A percentile compares a stretch with the other conserved stretches of the same genome.
Evolutionary conservation across 37 sponge, comb jelly and placozoan species (phyloP).

Genomic region (Spongilla lacustris): DNA sequence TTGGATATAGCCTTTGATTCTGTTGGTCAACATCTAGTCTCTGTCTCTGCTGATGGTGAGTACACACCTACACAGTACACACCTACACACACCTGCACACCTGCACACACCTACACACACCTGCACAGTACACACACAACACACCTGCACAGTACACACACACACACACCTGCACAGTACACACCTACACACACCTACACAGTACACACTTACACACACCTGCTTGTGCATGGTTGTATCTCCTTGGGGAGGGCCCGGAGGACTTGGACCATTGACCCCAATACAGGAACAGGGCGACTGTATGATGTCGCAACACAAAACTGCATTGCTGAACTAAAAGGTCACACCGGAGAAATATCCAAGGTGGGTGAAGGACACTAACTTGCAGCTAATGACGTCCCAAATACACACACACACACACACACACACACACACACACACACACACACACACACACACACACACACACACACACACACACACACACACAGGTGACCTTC

Average conservation of each 20-base stretch:
- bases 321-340: conserved; percentile 75
- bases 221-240: too few relatives aligned
- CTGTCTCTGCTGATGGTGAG: conserved; percentile 93
- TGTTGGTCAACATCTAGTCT: conserved; percentile 85
- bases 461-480: too few relatives aligned
- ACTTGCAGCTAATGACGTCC: too few relatives aligned
- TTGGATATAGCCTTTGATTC: conserved; percentile 93
- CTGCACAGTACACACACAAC: too few relatives aligned
- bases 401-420: too few relatives aligned
- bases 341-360: conserved; percentile 94
- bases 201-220: too few relatives aligned
- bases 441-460: too few relatives aligned
- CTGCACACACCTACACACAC: not conserved
- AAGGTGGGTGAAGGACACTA: conserved; percentile 48
- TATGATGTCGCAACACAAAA: conserved; percentile 69
- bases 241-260: too few relatives aligned
- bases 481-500: conserved; percentile 79
- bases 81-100: not conserved
- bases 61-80: not conserved
- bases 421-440: too few relatives aligned
- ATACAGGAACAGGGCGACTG: conserved; percentile 72
- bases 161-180: not conserved
- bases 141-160: not conserved
- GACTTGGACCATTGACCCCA: not conserved
- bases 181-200: not conserved